phyloP scores from a whole-genome alignment of 2,888 invertebrate genomes.

The Stenichneumon culpator region DNA sequence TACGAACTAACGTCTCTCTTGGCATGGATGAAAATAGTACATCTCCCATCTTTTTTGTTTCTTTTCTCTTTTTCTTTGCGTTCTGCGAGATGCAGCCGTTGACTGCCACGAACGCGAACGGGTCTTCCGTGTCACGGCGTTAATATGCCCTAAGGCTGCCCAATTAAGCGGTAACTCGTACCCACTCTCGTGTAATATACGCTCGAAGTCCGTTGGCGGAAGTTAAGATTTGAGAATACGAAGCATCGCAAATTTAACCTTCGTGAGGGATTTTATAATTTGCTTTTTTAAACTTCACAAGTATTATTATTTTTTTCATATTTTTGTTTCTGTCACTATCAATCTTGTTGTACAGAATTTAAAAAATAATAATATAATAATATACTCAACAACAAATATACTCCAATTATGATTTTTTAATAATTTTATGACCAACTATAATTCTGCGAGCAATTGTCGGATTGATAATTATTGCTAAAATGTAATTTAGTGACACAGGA shows the following conservation, averaged over 20 bases:
- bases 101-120: constrained; percentile 14
- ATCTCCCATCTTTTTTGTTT: constrained; percentile 49
- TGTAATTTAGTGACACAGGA: background rate
- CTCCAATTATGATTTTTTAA: background rate
- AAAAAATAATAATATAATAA: too few species aligned
- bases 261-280: background rate
- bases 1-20: background rate
- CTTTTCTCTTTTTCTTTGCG: background rate
- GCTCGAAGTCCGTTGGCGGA: constrained; percentile 8
- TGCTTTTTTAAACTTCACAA: background rate
- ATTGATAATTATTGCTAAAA: background rate
- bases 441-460: background rate
- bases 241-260: background rate
- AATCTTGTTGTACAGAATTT: background rate
- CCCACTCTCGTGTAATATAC: constrained; percentile 41
- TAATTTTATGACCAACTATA: background rate
- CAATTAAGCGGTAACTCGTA: constrained; percentile 61
- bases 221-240: background rate
- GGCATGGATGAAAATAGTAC: constrained; percentile 46
- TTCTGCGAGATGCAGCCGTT: constrained; percentile 34
- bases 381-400: too few species aligned
- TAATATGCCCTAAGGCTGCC: constrained; percentile 79
- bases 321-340: background rate
- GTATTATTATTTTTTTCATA: background rate
- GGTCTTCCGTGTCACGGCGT: constrained; percentile 79